Evolutionary conservation across 2,888 invertebrate genomes (phyloP).

Genomic region (Eristalinus sepulchralis): DNA sequence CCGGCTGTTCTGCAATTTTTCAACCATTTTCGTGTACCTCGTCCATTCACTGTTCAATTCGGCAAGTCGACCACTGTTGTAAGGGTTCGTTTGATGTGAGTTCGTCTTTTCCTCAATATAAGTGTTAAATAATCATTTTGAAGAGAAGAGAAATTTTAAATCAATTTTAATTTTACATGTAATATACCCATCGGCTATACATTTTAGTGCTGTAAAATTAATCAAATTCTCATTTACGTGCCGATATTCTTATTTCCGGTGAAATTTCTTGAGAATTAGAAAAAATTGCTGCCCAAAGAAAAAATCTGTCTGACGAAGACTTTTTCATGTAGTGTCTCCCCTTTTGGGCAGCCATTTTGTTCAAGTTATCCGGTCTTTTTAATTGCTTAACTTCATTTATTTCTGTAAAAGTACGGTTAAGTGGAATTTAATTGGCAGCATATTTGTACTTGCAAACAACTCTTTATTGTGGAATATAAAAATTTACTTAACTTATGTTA

Average conservation of each 20-base stretch:
- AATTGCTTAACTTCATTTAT: constrained; percentile 5
- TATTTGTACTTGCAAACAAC: not conserved
- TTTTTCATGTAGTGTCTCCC: constrained; percentile 38
- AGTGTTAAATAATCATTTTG: constrained; percentile 68
- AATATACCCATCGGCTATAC: constrained; percentile 38
- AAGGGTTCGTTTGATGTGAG: constrained; percentile 81
- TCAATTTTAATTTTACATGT: constrained; percentile 52
- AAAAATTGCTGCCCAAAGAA: constrained; percentile 4
- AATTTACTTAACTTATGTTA: constrained; percentile 17
- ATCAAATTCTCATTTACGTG: constrained; percentile 34
- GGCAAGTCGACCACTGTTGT: constrained; percentile 78
- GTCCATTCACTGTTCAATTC: constrained; percentile 76
- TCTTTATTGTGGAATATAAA: not conserved
- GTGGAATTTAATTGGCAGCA: constrained; percentile 18
- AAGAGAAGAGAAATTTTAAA: constrained; percentile 40
- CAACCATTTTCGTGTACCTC: constrained; percentile 72
- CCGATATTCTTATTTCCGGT: constrained; percentile 57
- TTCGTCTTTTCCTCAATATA: constrained; percentile 60
- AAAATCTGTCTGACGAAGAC: constrained; percentile 2
- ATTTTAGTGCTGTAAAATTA: constrained; percentile 51
- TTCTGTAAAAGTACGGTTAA: constrained; percentile 20
- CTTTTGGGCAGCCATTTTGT: constrained; percentile 66
- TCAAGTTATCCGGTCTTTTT: constrained; percentile 39
- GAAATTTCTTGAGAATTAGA: constrained; percentile 8
- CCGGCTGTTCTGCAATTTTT: constrained; percentile 72